These are phyloP conservation scores for Spea bombifrons DNA, from an alignment of 2,113 vertebrate genomes.

Conservation along the genomic window DNA sequence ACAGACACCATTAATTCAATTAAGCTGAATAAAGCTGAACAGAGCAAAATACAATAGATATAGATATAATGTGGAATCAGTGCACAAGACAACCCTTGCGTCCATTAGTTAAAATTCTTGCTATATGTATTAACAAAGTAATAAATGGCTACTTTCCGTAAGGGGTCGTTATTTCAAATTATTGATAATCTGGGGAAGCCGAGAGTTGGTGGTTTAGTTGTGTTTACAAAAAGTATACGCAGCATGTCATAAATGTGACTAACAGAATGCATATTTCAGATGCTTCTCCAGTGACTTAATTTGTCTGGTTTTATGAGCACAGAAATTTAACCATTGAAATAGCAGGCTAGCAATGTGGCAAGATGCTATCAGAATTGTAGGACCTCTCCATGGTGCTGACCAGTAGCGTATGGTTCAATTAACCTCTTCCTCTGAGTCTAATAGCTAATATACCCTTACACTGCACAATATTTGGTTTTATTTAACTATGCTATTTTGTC, in stretches of 20 bases:
- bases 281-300: not conserved
- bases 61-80: too few relatives aligned
- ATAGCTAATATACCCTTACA: not conserved
- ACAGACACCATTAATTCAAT: too few relatives aligned
- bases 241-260: not conserved
- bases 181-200: too few relatives aligned
- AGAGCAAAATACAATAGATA: too few relatives aligned
- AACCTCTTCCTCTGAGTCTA: conserved; percentile 3
- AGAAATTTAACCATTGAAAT: not conserved
- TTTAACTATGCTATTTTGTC: conserved; percentile 32
- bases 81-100: too few relatives aligned
- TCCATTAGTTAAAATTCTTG: too few relatives aligned
- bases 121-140: too few relatives aligned
- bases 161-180: too few relatives aligned
- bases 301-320: not conserved
- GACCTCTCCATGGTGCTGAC: conserved; percentile 48
- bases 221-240: too few relatives aligned
- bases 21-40: too few relatives aligned
- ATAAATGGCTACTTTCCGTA: too few relatives aligned
- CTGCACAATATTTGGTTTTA: conserved; percentile 13
- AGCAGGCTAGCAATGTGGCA: not conserved
- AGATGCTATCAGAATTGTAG: not conserved
- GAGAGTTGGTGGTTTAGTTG: too few relatives aligned
- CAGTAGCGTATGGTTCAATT: conserved; percentile 16
- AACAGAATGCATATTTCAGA: not conserved